Evolutionary conservation across 2,113 vertebrate genomes (phyloP).

Genomic region (Neofelis nebulosa): DNA sequence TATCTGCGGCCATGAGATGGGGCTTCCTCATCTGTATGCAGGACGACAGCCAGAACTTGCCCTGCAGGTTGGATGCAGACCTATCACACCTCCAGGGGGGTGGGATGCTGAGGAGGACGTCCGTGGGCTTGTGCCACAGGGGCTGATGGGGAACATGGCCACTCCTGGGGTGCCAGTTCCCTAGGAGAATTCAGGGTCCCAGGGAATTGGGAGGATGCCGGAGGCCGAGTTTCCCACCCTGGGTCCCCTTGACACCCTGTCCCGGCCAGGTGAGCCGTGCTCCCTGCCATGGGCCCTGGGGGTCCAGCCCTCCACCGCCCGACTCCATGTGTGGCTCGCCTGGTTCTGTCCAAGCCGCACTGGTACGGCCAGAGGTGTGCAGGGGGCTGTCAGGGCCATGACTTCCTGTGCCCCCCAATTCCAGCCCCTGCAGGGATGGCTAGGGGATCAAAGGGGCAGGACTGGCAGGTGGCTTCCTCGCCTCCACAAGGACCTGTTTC

Average conservation of each 20-base stretch:
- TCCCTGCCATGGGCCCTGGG: neutral
- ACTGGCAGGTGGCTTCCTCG: neutral
- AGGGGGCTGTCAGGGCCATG: too few relatives aligned
- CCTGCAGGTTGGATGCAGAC: too few relatives aligned
- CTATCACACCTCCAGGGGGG: neutral
- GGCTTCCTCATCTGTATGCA: neutral
- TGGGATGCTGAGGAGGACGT: neutral
- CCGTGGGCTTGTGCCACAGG: neutral
- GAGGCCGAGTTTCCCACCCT: neutral
- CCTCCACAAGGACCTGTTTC: neutral
- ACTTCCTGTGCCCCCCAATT: neutral
- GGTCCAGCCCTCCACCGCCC: neutral
- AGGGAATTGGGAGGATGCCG: neutral
- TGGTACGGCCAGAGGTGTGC: neutral
- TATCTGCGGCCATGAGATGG: neutral
- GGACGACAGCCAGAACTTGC: neutral
- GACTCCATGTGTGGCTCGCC: neutral
- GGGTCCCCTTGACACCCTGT: neutral
- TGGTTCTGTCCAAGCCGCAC: too few relatives aligned
- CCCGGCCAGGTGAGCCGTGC: neutral
- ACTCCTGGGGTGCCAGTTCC: accelerated
- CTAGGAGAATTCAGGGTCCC: neutral
- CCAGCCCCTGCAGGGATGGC: neutral
- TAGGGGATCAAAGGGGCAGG: neutral
- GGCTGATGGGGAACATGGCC: neutral